phyloP scores from a whole-genome alignment of 2,888 invertebrate species.

The Temnothorax ravouxi region DNA sequence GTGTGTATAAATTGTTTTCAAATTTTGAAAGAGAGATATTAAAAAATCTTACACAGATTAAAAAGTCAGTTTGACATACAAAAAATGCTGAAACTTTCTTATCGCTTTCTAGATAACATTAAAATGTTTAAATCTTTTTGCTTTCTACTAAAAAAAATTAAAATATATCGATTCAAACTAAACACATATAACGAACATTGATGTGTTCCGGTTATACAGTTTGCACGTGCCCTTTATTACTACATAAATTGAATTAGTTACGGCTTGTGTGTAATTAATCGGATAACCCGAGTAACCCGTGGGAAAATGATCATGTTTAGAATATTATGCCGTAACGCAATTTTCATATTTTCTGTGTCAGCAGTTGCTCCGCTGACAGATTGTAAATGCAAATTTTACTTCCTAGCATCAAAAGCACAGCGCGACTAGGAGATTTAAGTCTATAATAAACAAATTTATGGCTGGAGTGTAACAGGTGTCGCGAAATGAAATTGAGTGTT shows the following conservation, averaged over 20 bases:
- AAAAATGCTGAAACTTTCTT: neutral
- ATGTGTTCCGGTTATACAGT: neutral
- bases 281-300: neutral
- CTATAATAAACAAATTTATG: constrained; percentile 25
- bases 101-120: neutral
- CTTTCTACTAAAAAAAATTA: neutral
- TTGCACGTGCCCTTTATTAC: neutral
- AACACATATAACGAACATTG: neutral
- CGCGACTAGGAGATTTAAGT: neutral
- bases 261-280: constrained; percentile 36
- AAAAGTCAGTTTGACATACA: neutral
- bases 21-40: neutral
- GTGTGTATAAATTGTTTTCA: constrained; percentile 9
- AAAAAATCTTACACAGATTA: neutral
- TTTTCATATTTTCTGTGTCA: constrained; percentile 31
- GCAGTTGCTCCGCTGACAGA: neutral
- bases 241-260: constrained; percentile 29
- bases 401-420: neutral
- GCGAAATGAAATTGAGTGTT: constrained; percentile 4
- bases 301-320: constrained; percentile 27
- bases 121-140: neutral
- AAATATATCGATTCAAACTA: neutral
- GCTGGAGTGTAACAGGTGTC: neutral
- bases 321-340: constrained; percentile 12
- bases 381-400: constrained; percentile 39